Conservation (phyloP, 2,888 invertebrate genomes). For the Achlya flavicornis region DNA sequence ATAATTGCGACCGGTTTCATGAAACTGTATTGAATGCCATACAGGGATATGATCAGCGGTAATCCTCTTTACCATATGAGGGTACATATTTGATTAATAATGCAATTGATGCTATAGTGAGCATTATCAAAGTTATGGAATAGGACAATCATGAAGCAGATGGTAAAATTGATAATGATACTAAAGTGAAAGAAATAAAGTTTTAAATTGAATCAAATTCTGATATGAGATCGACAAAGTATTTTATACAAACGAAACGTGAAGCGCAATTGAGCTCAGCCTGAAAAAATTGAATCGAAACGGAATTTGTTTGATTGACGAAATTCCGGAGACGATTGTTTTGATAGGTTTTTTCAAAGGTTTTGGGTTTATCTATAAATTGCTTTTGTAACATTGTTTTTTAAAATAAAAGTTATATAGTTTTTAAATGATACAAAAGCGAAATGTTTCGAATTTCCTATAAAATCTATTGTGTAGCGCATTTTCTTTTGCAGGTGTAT, state of each 20-base stretch:
- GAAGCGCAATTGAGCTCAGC: conserved; percentile 28
- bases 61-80: conserved; percentile 57
- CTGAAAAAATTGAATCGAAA: conserved; percentile 53
- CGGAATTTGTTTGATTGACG: conserved; percentile 48
- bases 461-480: neutral
- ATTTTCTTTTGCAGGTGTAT: too few relatives aligned
- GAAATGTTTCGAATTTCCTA: neutral
- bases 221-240: neutral
- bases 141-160: neutral
- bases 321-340: conserved; percentile 45
- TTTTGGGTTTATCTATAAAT: conserved; percentile 16
- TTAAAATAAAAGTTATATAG: neutral
- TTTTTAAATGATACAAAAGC: neutral
- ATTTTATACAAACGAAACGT: conserved; percentile 10
- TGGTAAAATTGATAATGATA: neutral
- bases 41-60: conserved; percentile 39
- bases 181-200: neutral
- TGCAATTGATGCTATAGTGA: conserved; percentile 8
- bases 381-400: neutral
- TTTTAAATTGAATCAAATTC: neutral
- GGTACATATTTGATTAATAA: conserved; percentile 27
- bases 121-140: neutral
- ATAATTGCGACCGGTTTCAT: conserved; percentile 36
- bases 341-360: conserved; percentile 37
- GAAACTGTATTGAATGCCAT: conserved; percentile 34